Evolutionary conservation across 2,113 vertebrate species (phyloP).

Genomic region (Ptilonorhynchus violaceus): DNA sequence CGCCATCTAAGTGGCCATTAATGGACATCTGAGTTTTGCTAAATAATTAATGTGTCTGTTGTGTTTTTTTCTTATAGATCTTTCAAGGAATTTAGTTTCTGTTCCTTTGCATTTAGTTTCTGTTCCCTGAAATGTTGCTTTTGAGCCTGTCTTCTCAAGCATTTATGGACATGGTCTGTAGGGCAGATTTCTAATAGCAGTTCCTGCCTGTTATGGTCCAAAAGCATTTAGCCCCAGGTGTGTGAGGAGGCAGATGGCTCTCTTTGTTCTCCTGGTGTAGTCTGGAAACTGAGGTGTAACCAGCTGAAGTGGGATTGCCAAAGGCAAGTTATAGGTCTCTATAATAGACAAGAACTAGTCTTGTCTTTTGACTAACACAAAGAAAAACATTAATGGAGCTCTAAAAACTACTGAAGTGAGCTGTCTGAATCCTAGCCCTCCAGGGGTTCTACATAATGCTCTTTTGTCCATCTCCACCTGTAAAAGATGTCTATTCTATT

Average conservation of each 20-base stretch:
- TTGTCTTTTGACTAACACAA: neutral
- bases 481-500: neutral
- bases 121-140: constrained; percentile 36
- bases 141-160: neutral
- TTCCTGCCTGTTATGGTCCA: neutral
- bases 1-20: neutral
- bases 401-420: neutral
- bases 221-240: neutral
- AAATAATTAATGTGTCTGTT: constrained; percentile 59
- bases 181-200: neutral
- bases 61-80: constrained; percentile 29
- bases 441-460: neutral
- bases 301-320: neutral
- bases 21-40: constrained; percentile 38
- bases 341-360: neutral
- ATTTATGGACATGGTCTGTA: neutral
- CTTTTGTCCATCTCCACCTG: neutral
- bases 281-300: neutral
- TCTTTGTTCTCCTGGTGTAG: neutral
- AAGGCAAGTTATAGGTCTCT: neutral
- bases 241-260: neutral
- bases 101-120: constrained; percentile 34
- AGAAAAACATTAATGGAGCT: neutral
- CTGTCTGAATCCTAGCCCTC: neutral
- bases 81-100: constrained; percentile 54